A percentile compares a stretch with the other conserved stretches of the same genome.
These are phyloP conservation scores for Hippoglossus hippoglossus DNA, from an alignment of 2,797 vertebrate genomes.

Conservation along the genomic window DNA sequence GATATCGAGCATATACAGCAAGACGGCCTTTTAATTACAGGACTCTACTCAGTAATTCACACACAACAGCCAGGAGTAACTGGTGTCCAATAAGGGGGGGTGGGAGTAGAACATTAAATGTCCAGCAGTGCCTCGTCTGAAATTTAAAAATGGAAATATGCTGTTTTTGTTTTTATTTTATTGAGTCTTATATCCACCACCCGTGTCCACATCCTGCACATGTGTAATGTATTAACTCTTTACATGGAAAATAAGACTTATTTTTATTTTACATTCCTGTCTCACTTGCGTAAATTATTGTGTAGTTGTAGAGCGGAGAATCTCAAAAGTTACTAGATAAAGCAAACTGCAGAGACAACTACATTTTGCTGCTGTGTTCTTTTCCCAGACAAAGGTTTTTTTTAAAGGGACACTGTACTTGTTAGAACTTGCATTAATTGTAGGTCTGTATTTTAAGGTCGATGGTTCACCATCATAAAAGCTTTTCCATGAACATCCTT, in stretches of 20 bases:
- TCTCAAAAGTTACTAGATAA: constrained; percentile 13
- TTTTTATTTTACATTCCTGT: constrained; percentile 7
- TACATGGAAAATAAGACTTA: constrained; percentile 38
- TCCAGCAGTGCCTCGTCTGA: constrained; percentile 47
- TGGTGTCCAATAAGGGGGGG: constrained; percentile 8
- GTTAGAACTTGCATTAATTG: constrained; percentile 49
- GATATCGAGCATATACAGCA: constrained; percentile 83
- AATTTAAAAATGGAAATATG: constrained; percentile 27
- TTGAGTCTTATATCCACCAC: constrained; percentile 34
- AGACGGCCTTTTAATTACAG: constrained; percentile 72
- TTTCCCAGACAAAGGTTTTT: constrained; percentile 5
- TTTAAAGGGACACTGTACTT: constrained; percentile 33
- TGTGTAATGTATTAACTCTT: constrained; percentile 30
- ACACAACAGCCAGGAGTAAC: not conserved
- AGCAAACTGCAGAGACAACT: constrained; percentile 9
- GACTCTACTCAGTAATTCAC: not conserved
- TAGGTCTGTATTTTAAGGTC: constrained; percentile 32
- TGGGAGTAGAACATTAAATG: not conserved
- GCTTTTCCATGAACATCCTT: constrained; percentile 7
- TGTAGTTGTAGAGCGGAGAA: constrained; percentile 27
- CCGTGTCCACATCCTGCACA: constrained; percentile 12
- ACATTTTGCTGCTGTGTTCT: constrained; percentile 6
- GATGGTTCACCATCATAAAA: constrained; percentile 2
- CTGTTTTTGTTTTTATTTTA: constrained; percentile 36
- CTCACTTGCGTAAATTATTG: constrained; percentile 27